A percentile compares a stretch with the other conserved stretches of the same genome.
phyloP scores from a whole-genome alignment of 2,113 vertebrate species.

The Arvicanthis niloticus region DNA sequence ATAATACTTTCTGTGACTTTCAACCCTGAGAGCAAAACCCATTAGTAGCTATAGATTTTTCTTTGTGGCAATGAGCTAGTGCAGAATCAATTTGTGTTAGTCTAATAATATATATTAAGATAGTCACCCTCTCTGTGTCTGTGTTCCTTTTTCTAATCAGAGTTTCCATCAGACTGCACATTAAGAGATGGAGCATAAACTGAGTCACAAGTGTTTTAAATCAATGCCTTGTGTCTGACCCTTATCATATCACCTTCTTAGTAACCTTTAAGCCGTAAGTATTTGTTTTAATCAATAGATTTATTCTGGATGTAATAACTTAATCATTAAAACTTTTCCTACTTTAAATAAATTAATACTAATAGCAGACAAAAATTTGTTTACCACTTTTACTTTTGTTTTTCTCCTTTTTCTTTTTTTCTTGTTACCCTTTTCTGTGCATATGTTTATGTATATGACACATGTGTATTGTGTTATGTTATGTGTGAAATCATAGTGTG shows the following conservation, averaged over 20 bases:
- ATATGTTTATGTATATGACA: neutral
- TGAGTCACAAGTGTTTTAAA: slow-evolving; percentile 40
- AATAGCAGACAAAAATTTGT: neutral
- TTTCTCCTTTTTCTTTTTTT: neutral
- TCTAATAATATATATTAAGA: slow-evolving; percentile 48
- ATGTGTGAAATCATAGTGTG: neutral
- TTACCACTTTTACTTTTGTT: neutral
- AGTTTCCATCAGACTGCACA: slow-evolving; percentile 17
- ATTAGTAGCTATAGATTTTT: slow-evolving; percentile 78
- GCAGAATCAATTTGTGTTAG: slow-evolving; percentile 68
- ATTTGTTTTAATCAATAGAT: slow-evolving; percentile 47
- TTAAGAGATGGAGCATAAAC: slow-evolving; percentile 44
- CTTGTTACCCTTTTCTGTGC: neutral
- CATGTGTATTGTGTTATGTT: neutral
- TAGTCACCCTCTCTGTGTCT: slow-evolving; percentile 4
- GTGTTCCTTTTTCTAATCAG: slow-evolving; percentile 34
- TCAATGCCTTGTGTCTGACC: slow-evolving; percentile 19
- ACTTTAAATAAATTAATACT: slow-evolving; percentile 50
- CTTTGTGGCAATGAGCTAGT: slow-evolving; percentile 56
- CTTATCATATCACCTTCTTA: slow-evolving; percentile 16
- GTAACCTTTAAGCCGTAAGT: slow-evolving; percentile 46
- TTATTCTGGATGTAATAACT: slow-evolving; percentile 30
- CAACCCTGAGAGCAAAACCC: slow-evolving; percentile 67
- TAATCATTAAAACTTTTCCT: slow-evolving; percentile 10
- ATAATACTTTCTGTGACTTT: slow-evolving; percentile 73